These are phyloP conservation scores for Oreotragus oreotragus DNA, from an alignment of 2,113 vertebrate genomes.

Conservation along the genomic window DNA sequence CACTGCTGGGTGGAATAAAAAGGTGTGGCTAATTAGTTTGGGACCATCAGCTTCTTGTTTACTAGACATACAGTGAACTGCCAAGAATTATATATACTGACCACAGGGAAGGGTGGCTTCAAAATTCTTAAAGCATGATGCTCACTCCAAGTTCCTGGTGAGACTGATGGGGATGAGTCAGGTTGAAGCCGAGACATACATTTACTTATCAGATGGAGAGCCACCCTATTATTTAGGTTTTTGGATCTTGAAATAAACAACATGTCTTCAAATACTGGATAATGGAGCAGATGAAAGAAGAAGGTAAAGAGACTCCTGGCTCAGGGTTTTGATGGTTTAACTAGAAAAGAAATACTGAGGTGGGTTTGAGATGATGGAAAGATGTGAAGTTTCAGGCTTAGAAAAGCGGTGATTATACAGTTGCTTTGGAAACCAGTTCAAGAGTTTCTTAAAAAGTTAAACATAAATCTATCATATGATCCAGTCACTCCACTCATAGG, in stretches of 20 bases:
- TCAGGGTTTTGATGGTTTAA: neutral
- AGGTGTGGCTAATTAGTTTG: neutral
- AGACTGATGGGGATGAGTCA: conserved; percentile 8
- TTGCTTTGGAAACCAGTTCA: neutral
- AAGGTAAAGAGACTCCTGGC: neutral
- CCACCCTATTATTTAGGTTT: neutral
- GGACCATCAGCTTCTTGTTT: neutral
- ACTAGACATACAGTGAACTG: neutral
- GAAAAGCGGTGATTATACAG: neutral
- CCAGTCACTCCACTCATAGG: neutral
- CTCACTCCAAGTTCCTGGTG: neutral
- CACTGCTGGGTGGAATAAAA: neutral
- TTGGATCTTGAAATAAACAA: neutral
- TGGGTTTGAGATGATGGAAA: neutral
- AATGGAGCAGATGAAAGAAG: neutral
- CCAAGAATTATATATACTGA: neutral
- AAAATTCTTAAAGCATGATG: conserved; percentile 9
- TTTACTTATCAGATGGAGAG: neutral
- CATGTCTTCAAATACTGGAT: neutral
- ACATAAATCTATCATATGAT: neutral
- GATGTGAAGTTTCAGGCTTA: neutral
- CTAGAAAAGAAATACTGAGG: neutral
- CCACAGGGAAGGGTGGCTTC: conserved; percentile 35
- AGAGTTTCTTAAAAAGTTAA: neutral
- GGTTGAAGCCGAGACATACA: neutral